Percentiles rank a stretch among this genome's conserved stretches.
Conservation (phyloP, 2,113 vertebrate genomes). For the Protobothrops flavoviridis region DNA sequence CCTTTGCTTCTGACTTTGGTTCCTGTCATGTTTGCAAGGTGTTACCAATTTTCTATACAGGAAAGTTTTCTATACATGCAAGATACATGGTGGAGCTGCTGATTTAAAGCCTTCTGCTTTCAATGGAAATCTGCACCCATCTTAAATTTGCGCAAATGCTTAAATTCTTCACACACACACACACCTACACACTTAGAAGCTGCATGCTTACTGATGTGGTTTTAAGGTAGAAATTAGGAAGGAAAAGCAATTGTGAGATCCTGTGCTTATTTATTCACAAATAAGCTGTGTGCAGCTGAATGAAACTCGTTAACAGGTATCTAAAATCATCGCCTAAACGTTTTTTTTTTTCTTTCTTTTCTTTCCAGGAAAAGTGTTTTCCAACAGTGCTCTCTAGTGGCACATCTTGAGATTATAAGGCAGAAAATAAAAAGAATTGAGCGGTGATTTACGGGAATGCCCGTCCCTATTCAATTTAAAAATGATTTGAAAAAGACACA, state of each 20-base stretch:
- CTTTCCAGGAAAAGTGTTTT: slow-evolving; percentile 50
- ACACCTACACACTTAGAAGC: too few species aligned
- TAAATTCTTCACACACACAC: neutral
- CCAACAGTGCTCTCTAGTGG: slow-evolving; percentile 66
- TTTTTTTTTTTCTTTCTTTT: slow-evolving; percentile 10
- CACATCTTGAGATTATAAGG: neutral
- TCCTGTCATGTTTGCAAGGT: neutral
- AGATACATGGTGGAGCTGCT: neutral
- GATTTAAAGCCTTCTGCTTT: neutral
- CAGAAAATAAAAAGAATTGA: neutral
- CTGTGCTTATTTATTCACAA: neutral
- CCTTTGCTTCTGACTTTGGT: neutral
- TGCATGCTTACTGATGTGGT: neutral
- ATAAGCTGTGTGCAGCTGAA: neutral
- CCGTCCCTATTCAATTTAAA: neutral
- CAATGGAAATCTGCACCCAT: neutral
- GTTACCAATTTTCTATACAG: neutral
- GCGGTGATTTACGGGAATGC: neutral
- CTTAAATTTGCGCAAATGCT: neutral
- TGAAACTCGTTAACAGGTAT: neutral
- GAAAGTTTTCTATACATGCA: neutral
- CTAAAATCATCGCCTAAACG: neutral
- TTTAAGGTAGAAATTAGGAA: neutral
- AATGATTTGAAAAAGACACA: neutral
- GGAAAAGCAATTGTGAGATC: neutral